phyloP scores from a whole-genome alignment of 2,113 vertebrate genomes.

The Cephalopholis sonnerati region DNA sequence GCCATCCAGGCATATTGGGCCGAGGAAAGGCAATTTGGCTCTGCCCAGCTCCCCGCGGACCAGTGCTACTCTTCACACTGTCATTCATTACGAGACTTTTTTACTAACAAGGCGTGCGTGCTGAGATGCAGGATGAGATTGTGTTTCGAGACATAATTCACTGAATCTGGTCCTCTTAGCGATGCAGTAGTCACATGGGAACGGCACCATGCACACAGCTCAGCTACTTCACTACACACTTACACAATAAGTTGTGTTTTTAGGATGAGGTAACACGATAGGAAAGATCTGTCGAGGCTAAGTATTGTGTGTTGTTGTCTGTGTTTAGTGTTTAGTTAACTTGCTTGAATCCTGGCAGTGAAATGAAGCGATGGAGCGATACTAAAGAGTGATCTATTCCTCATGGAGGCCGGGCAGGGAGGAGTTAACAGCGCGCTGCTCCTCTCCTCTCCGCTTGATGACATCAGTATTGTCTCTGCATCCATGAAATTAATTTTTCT shows the following conservation, averaged over 20 bases:
- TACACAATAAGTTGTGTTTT: constrained; percentile 4
- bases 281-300: constrained; percentile 12
- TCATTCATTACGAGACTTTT: constrained; percentile 75
- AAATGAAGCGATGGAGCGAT: constrained; percentile 46
- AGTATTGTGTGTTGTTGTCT: constrained; percentile 19
- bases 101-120: constrained; percentile 66
- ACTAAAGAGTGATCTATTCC: constrained; percentile 49
- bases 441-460: constrained; percentile 82
- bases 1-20: constrained; percentile 71
- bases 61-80: constrained; percentile 64
- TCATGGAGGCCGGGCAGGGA: constrained; percentile 63
- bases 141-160: constrained; percentile 62
- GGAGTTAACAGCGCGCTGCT: constrained; percentile 73
- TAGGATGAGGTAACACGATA: constrained; percentile 1
- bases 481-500: constrained; percentile 89
- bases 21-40: constrained; percentile 76
- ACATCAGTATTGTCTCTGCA: constrained; percentile 87
- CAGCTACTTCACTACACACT: neutral
- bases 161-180: constrained; percentile 57
- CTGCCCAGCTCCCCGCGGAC: constrained; percentile 70
- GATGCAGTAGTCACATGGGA: constrained; percentile 46
- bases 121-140: constrained; percentile 64
- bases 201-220: neutral
- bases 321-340: constrained; percentile 29
- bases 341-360: constrained; percentile 30